These are phyloP conservation scores for Pristionchus maxplancki DNA, from an alignment of 2,888 invertebrate genomes.

Conservation along the genomic window DNA sequence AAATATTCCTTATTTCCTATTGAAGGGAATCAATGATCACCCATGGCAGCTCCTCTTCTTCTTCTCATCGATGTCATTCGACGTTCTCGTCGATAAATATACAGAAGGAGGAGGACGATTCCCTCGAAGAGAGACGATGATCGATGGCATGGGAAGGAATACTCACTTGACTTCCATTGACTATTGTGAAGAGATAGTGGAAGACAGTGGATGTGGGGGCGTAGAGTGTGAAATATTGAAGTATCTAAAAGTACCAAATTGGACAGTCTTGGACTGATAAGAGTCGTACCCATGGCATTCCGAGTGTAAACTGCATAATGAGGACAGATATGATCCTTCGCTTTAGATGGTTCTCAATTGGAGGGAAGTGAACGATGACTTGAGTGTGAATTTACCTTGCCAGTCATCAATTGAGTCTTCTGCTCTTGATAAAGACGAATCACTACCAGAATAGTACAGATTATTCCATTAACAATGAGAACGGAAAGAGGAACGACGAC, in stretches of 20 bases:
- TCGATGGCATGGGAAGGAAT: not conserved
- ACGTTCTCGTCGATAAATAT: constrained; percentile 60
- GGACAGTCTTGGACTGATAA: not conserved
- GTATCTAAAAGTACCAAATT: constrained; percentile 57
- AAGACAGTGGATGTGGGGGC: constrained; percentile 63
- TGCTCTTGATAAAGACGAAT: constrained; percentile 52
- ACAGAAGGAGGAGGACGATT: constrained; percentile 60
- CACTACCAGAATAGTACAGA: constrained; percentile 63
- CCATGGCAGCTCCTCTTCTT: constrained; percentile 21
- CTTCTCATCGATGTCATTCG: constrained; percentile 47
- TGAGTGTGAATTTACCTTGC: not conserved
- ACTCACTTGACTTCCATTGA: constrained; percentile 53
- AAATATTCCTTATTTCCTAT: not conserved
- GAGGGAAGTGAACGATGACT: not conserved
- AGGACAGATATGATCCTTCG: constrained; percentile 59
- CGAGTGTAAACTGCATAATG: constrained; percentile 66
- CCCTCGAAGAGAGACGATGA: constrained; percentile 54
- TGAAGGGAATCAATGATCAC: too few species aligned
- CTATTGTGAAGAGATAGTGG: constrained; percentile 70
- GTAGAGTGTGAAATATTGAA: constrained; percentile 71
- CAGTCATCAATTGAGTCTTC: constrained; percentile 60
- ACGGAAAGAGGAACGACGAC: constrained; percentile 66
- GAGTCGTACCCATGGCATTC: constrained; percentile 65
- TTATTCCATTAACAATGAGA: constrained; percentile 62
- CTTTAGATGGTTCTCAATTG: constrained; percentile 46